phyloP scores from a whole-genome alignment of 2,888 invertebrate genomes.

The Drosophila histrio region DNA sequence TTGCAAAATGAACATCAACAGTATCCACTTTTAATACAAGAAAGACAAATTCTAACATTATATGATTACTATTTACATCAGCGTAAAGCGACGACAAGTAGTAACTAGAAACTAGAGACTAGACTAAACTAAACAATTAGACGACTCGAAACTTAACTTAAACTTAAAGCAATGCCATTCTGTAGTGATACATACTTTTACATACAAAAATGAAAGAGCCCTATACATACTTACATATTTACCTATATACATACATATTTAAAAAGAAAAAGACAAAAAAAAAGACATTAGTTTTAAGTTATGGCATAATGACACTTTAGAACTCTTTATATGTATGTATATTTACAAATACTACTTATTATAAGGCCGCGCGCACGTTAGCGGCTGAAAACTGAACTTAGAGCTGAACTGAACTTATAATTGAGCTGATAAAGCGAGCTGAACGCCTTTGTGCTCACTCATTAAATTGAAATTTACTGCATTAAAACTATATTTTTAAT shows the following conservation, averaged over 20 bases:
- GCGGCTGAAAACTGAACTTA: too few relatives aligned
- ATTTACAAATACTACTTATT: too few relatives aligned
- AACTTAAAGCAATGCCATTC: conserved; percentile 84
- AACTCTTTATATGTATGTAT: conserved; percentile 22
- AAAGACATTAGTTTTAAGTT: conserved; percentile 51
- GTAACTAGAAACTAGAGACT: not conserved
- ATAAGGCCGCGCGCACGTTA: too few relatives aligned
- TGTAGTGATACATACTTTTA: conserved; percentile 74
- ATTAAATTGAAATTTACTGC: too few relatives aligned
- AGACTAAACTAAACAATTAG: conserved; percentile 7
- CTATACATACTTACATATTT: conserved; percentile 21
- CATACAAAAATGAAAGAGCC: too few relatives aligned
- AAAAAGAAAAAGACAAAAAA: conserved; percentile 1
- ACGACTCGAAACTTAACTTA: conserved; percentile 35
- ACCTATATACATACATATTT: conserved; percentile 7
- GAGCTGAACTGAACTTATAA: too few relatives aligned
- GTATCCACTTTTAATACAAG: conserved; percentile 64
- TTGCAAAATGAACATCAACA: conserved; percentile 60
- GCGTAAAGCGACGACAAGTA: conserved; percentile 60
- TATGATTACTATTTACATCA: conserved; percentile 81
- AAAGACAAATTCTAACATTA: conserved; percentile 79
- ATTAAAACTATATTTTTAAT: too few relatives aligned
- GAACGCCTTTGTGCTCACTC: too few relatives aligned
- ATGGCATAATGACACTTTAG: conserved; percentile 38
- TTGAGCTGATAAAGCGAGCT: too few relatives aligned